phyloP scores from a whole-genome alignment of 2,113 vertebrate genomes.

The Dipodomys ordii region DNA sequence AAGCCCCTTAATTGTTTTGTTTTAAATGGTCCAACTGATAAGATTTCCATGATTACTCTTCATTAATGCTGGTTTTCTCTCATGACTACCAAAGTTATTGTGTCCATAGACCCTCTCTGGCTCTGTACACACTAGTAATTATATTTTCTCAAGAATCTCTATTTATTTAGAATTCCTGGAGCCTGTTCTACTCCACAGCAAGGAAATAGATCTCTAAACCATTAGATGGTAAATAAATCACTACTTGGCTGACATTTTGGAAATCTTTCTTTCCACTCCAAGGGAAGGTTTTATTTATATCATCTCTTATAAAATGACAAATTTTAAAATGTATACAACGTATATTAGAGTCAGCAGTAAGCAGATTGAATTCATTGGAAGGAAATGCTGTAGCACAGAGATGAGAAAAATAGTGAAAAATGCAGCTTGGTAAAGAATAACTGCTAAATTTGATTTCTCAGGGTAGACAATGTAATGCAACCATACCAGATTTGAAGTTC shows the following conservation, averaged over 20 bases:
- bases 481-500: no score
- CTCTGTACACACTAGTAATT: constrained; percentile 57
- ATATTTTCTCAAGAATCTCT: constrained; percentile 55
- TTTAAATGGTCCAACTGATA: constrained; percentile 61
- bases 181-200: constrained; percentile 11
- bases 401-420: neutral
- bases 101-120: neutral
- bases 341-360: neutral
- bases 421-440: neutral
- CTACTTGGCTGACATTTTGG: neutral
- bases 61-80: constrained; percentile 60
- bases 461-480: no score
- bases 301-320: neutral
- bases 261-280: neutral
- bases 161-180: constrained; percentile 54
- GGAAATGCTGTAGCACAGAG: neutral
- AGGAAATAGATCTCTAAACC: constrained; percentile 11
- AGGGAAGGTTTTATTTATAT: neutral
- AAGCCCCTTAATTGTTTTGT: constrained; percentile 65
- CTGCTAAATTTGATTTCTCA: no score
- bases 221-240: constrained; percentile 27
- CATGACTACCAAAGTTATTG: constrained; percentile 40
- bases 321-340: constrained; percentile 34
- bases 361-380: neutral
- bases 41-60: constrained; percentile 63